Percentiles rank a stretch among this genome's conserved stretches.
These are phyloP conservation scores for Drosophila setosimentum DNA, from an alignment of 2,888 invertebrate species.

Conservation along the genomic window DNA sequence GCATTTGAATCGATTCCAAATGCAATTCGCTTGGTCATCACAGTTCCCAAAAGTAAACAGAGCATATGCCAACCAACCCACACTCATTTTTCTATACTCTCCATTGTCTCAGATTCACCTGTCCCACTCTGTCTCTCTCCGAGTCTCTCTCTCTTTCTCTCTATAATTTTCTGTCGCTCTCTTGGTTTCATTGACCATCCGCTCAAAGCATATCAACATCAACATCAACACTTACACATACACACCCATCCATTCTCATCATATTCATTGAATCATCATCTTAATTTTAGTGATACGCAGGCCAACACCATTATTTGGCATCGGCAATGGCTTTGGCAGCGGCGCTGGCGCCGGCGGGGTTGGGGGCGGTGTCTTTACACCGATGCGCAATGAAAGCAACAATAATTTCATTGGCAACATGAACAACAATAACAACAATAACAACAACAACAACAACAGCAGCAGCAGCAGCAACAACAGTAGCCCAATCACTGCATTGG, in stretches of 20 bases:
- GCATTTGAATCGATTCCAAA: constrained; percentile 28
- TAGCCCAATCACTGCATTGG: constrained; percentile 76
- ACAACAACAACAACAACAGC: constrained; percentile 12
- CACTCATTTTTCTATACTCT: constrained; percentile 18
- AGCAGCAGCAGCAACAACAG: constrained; percentile 57
- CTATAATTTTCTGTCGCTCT: constrained; percentile 8
- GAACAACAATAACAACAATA: constrained; percentile 10
- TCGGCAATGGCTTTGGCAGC: constrained; percentile 79
- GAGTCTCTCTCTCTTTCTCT: constrained; percentile 4
- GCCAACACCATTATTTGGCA: constrained; percentile 85
- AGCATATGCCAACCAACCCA: constrained; percentile 28
- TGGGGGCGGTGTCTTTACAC: constrained; percentile 36
- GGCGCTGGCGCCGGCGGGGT: constrained; percentile 39
- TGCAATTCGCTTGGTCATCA: constrained; percentile 46
- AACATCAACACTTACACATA: constrained; percentile 17
- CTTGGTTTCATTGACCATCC: constrained; percentile 12
- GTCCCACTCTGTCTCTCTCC: constrained; percentile 2
- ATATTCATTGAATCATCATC: constrained; percentile 83
- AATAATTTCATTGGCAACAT: constrained; percentile 42
- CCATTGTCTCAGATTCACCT: constrained; percentile 34
- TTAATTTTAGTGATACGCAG: constrained; percentile 86
- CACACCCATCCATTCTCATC: constrained; percentile 58
- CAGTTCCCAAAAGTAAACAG: constrained; percentile 29
- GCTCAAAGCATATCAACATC: constrained; percentile 1
- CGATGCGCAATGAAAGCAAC: constrained; percentile 47